A percentile compares a stretch with the other conserved stretches of the same genome.
These are phyloP conservation scores for Chalcis sispes DNA, from an alignment of 2,888 invertebrate species.

Conservation along the genomic window DNA sequence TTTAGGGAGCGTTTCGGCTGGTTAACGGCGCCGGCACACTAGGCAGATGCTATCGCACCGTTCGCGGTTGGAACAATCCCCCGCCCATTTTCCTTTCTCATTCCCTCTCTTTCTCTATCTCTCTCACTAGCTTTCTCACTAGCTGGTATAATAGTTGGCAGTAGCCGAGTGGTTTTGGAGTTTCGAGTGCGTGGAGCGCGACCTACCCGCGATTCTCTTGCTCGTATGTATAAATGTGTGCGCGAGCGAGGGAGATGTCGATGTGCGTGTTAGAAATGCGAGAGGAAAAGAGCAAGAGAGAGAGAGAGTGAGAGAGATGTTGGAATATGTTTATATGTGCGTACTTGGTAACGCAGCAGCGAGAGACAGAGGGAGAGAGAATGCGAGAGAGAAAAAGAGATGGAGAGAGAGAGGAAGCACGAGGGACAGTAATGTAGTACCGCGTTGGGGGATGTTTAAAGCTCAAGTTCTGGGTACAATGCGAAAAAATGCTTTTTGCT, in stretches of 20 bases:
- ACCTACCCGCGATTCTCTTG: neutral
- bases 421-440: neutral
- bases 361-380: too few species aligned
- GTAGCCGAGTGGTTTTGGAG: slow-evolving; percentile 26
- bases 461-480: neutral
- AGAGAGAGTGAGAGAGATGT: neutral
- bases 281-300: slow-evolving; percentile 11
- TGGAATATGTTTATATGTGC: slow-evolving; percentile 41
- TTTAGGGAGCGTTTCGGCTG: slow-evolving; percentile 62
- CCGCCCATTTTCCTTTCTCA: slow-evolving; percentile 27
- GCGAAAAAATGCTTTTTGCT: neutral
- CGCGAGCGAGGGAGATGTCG: neutral
- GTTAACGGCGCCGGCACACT: slow-evolving; percentile 54
- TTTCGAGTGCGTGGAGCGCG: neutral
- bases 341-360: slow-evolving; percentile 2
- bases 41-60: slow-evolving; percentile 61
- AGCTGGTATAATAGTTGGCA: slow-evolving; percentile 34
- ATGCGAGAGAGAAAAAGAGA: slow-evolving; percentile 1
- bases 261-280: neutral
- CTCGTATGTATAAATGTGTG: neutral
- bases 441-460: neutral
- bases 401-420: neutral
- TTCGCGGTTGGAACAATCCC: slow-evolving; percentile 58
- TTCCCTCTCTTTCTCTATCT: neutral
- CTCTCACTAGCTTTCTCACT: neutral